Base-by-base conservation (phyloP, 2,113 vertebrate genomes). In the Eira barbara region DNA sequence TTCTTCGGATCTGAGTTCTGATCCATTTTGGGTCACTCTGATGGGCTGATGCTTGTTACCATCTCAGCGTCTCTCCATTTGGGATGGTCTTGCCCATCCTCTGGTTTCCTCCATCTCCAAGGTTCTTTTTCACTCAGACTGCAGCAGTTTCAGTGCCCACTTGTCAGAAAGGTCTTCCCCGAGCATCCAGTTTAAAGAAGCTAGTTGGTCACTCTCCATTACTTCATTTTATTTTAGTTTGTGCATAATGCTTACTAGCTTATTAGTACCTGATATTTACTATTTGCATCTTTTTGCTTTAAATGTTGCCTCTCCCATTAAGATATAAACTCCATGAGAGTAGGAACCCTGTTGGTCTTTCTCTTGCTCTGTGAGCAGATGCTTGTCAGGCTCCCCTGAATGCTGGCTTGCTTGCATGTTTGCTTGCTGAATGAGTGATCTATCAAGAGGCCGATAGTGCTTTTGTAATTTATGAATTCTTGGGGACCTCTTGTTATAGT, bases 401-500 rank as follows among this genome's bases (percentile, higher is more conserved):
- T 39, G 13, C 49, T 55, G 49, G 36, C 36, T 29, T 52, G 14
- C n/a, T 29, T 63, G 15, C 45, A 73, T 74, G 21, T 6, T 39
- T 29, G 25, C 47, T 79, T 20, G 31, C 29, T 80, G 36, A 81
- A 57, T 74, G 45, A 81, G n/a, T 84, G 21, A 52, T 49, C n/a
- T 88, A 42, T 67, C 36, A 93, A 57, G 18, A 83, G 27, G 9
- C 25, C 65, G n/a, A 36, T 49, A 61, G 9, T 36, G 31, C 17
- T 79, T 96, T 91, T 96, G 18, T 69, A 79, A 95, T 92, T 87
- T 96, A 0, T 78, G 55, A 89, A 14, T 91, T 39, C 55, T 83
- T 79, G 34, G n/a, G 20, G 57, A 63, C 45, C 27, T 83, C n/a
- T 78, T 45, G 69, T 27, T 83, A 21, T 49, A 63, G 18, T 25